These are phyloP conservation scores for Pristionchus exspectatus DNA, from an alignment of 2,888 invertebrate species.

Conservation along the genomic window DNA sequence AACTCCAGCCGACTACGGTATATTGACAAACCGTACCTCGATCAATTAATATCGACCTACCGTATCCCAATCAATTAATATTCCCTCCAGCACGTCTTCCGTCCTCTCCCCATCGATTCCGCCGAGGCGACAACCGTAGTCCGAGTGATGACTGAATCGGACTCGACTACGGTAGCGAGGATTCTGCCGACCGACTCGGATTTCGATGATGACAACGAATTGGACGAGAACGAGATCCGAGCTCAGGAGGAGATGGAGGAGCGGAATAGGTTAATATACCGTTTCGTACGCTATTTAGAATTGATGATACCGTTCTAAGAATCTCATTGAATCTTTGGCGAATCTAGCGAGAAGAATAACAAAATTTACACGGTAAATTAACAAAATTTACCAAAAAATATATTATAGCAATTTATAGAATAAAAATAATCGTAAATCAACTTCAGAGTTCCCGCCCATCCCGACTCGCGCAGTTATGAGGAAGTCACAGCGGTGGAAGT, in stretches of 20 bases:
- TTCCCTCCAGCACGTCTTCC: not conserved
- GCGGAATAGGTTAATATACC: not conserved
- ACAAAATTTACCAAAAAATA: no score
- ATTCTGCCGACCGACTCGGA: not conserved
- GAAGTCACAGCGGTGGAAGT: not conserved
- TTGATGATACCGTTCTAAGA: not conserved
- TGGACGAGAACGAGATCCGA: not conserved
- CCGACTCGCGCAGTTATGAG: not conserved
- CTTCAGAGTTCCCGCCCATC: not conserved
- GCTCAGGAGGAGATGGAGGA: not conserved
- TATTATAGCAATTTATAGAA: not conserved
- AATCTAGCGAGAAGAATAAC: no score
- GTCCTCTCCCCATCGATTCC: not conserved
- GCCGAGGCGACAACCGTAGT: not conserved
- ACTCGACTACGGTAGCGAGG: not conserved
- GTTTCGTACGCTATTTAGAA: not conserved
- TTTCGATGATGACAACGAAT: not conserved
- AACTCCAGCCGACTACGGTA: slow-evolving; percentile 24
- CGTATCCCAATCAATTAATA: no score
- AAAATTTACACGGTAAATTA: no score
- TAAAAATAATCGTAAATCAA: not conserved
- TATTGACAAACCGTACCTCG: not conserved
- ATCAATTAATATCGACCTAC: not conserved
- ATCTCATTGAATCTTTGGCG: no score
- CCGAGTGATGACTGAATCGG: not conserved